Percentiles rank a stretch among this genome's conserved stretches.
Conservation (phyloP, 2,888 invertebrate species). For the Myopa testacea region DNA sequence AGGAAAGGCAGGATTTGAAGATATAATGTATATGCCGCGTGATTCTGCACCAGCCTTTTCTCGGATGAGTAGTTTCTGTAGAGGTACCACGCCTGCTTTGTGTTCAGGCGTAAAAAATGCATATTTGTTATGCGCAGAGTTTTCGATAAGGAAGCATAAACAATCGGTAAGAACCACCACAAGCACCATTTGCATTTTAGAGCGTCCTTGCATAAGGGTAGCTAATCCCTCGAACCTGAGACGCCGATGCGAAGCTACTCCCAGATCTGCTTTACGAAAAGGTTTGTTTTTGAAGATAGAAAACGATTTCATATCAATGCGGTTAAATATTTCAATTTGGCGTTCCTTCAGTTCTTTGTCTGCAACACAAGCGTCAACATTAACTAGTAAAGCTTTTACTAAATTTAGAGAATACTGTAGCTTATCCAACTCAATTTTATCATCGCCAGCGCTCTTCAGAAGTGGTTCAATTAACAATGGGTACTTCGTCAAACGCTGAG, state of each 20-base stretch:
- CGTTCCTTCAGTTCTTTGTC: conserved; percentile 90
- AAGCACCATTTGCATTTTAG: conserved; percentile 88
- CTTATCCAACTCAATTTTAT: conserved; percentile 82
- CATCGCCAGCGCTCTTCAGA: conserved; percentile 88
- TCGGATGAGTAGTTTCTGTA: conserved; percentile 90
- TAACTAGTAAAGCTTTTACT: conserved; percentile 89
- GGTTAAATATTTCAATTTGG: conserved; percentile 90
- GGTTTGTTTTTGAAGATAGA: conserved; percentile 85
- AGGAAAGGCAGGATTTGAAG: conserved; percentile 89
- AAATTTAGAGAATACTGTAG: conserved; percentile 82
- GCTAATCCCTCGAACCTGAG: conserved; percentile 91
- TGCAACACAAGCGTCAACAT: conserved; percentile 93
- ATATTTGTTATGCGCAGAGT: conserved; percentile 89
- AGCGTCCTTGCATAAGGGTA: conserved; percentile 89
- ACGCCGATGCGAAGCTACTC: conserved; percentile 84
- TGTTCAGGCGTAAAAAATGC: conserved; percentile 94
- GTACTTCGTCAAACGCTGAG: conserved; percentile 95
- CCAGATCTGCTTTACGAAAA: conserved; percentile 92
- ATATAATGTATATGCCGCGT: conserved; percentile 91
- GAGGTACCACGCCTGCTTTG: conserved; percentile 94
- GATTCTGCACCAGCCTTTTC: conserved; percentile 94
- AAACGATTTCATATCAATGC: conserved; percentile 93
- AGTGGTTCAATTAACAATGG: conserved; percentile 91
- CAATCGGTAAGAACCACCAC: conserved; percentile 93
- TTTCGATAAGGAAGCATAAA: conserved; percentile 90